Percentiles rank a stretch among this genome's conserved stretches.
phyloP scores from a whole-genome alignment of 2,888 invertebrate species.

The Caenorhabditis panamensis region DNA sequence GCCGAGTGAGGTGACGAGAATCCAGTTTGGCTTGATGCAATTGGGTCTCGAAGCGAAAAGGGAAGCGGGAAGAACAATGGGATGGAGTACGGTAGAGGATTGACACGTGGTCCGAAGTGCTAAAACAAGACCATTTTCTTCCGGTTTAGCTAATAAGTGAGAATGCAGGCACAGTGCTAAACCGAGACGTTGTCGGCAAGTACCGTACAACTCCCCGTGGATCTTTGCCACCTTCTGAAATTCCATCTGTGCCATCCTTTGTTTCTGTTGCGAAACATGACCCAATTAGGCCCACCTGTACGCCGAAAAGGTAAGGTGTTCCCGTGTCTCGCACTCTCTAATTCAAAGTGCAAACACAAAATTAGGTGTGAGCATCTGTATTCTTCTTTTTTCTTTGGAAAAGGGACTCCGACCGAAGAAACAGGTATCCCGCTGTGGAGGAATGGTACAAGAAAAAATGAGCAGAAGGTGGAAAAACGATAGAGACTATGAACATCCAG shows the following conservation, averaged over 20 bases:
- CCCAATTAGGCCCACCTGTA: conserved; percentile 46
- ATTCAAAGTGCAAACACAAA: conserved; percentile 13
- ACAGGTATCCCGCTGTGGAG: conserved; percentile 25
- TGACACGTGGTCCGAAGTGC: neutral
- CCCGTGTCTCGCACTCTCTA: neutral
- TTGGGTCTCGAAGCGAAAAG: neutral
- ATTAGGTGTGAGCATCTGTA: conserved; percentile 52
- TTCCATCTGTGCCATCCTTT: conserved; percentile 16
- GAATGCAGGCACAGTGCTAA: neutral
- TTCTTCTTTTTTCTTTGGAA: neutral
- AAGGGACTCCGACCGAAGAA: neutral
- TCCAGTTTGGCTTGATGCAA: conserved; percentile 32
- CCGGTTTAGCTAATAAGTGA: neutral
- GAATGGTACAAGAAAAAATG: neutral
- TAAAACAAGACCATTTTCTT: neutral
- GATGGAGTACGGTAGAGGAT: neutral
- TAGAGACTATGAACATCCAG: no score
- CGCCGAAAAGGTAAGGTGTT: conserved; percentile 11
- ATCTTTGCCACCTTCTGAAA: conserved; percentile 52
- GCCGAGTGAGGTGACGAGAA: conserved; percentile 22
- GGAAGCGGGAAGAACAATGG: no score
- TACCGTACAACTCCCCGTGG: neutral
- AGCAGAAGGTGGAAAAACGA: conserved; percentile 5
- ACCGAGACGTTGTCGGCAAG: no score
- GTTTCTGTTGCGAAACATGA: neutral